A percentile compares a stretch with the other conserved stretches of the same genome.
Conservation (phyloP, 2,113 vertebrate genomes). For the Girardinichthys multiradiatus region DNA sequence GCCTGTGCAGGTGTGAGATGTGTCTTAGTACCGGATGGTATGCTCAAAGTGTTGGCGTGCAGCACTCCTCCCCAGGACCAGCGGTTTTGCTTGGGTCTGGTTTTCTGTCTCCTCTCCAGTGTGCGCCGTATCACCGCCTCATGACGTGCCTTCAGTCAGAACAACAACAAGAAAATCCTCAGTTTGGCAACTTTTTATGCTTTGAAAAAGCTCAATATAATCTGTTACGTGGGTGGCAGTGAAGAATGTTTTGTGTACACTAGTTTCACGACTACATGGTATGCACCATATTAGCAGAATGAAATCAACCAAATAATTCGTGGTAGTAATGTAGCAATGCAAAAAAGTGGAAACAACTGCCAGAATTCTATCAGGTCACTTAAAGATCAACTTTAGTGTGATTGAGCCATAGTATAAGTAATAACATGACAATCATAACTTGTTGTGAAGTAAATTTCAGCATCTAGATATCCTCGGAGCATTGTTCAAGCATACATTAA, state of each 20-base stretch:
- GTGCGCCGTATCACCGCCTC: constrained; percentile 92
- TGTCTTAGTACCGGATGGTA: constrained; percentile 79
- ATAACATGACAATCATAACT: too few relatives aligned
- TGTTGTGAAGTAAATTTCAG: background rate
- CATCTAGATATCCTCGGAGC: background rate
- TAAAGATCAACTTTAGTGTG: too few relatives aligned
- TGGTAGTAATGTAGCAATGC: too few relatives aligned
- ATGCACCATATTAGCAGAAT: too few relatives aligned
- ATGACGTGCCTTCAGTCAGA: constrained; percentile 83
- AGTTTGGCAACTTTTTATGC: background rate
- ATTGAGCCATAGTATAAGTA: too few relatives aligned
- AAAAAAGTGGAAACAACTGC: too few relatives aligned
- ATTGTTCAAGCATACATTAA: background rate
- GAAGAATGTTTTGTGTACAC: background rate
- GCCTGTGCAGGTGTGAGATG: background rate
- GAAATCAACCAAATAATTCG: too few relatives aligned
- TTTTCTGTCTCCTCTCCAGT: constrained; percentile 87
- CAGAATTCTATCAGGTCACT: too few relatives aligned
- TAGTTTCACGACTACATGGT: too few relatives aligned
- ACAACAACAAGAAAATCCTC: background rate
- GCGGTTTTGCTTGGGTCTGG: constrained; percentile 85
- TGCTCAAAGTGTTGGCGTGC: constrained; percentile 75
- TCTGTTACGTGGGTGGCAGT: background rate
- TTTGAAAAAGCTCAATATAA: background rate
- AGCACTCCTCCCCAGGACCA: constrained; percentile 92